Evolutionary conservation across 2,113 vertebrate species (phyloP).

Genomic region (Notothenia rossii): DNA sequence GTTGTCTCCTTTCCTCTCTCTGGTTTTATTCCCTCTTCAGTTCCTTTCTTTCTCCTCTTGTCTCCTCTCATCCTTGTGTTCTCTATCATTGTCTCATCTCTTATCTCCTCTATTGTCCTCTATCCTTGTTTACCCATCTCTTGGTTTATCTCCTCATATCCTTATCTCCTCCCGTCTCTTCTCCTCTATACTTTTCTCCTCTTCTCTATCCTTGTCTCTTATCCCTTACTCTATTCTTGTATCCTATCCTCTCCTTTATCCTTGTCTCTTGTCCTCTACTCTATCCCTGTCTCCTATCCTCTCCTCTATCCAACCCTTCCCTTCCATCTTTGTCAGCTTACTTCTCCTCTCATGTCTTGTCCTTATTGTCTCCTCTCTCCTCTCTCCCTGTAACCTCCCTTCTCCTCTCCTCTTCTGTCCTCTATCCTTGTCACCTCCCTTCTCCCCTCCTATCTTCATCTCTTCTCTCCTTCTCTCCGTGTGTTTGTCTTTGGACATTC

Average conservation of each 20-base stretch:
- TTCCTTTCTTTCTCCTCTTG: not conserved
- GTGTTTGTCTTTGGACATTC: conserved; percentile 71
- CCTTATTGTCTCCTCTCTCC: not conserved
- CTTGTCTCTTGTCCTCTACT: not conserved
- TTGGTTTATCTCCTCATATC: not conserved
- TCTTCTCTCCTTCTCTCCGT: not conserved
- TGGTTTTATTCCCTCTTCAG: not conserved
- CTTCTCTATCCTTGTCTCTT: not conserved
- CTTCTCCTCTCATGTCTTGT: not conserved
- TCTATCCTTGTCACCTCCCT: not conserved
- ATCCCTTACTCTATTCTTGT: no score
- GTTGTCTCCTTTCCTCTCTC: not conserved
- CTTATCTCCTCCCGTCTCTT: not conserved
- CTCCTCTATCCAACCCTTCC: not conserved
- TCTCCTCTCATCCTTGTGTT: not conserved
- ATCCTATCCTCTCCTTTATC: not conserved
- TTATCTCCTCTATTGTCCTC: not conserved
- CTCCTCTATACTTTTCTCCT: not conserved
- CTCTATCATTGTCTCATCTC: not conserved
- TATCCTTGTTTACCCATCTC: not conserved
- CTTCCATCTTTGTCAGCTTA: not conserved
- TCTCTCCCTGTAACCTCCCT: no score
- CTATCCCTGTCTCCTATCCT: not conserved
- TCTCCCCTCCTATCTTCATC: not conserved
- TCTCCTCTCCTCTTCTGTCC: not conserved